These are phyloP conservation scores for Propithecus perrieri DNA, from an alignment of 2,797 vertebrate species.

Conservation along the genomic window DNA sequence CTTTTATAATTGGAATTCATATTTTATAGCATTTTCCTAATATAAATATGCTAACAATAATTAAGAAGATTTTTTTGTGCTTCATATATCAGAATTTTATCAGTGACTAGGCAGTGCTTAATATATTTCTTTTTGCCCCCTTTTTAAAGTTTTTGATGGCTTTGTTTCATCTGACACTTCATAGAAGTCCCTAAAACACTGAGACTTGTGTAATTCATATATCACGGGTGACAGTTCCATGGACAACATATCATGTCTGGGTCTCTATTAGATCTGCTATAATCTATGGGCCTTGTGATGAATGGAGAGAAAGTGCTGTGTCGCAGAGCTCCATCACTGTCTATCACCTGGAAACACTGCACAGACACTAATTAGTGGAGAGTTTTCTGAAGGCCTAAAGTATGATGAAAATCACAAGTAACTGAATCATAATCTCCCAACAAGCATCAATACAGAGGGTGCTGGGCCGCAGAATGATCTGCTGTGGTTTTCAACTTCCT, in stretches of 20 bases:
- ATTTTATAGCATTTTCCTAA: constrained; percentile 17
- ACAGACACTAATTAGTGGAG: constrained; percentile 55
- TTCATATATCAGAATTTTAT: neutral
- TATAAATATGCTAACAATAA: neutral
- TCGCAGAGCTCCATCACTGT: constrained; percentile 3
- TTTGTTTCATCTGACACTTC: constrained; percentile 68
- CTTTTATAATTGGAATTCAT: constrained; percentile 10
- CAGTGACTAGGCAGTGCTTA: neutral
- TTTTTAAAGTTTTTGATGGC: constrained; percentile 50
- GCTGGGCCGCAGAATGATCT: neutral
- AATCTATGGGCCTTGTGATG: constrained; percentile 61
- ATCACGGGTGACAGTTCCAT: constrained; percentile 60
- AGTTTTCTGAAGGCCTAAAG: neutral
- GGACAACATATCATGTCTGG: constrained; percentile 57
- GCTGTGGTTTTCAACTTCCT: neutral
- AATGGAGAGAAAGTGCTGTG: constrained; percentile 45
- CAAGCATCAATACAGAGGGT: neutral
- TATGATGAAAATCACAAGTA: constrained; percentile 35
- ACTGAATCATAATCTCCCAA: neutral
- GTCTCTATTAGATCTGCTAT: constrained; percentile 61
- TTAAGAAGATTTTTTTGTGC: neutral
- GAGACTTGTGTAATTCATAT: constrained; percentile 62
- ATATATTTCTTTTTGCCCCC: constrained; percentile 51
- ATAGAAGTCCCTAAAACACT: constrained; percentile 46
- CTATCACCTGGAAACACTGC: constrained; percentile 38